A percentile compares a stretch with the other conserved stretches of the same genome.
Evolutionary conservation across 2,888 invertebrate genomes (phyloP).

Genomic region (Acrocyrtus sp.): DNA sequence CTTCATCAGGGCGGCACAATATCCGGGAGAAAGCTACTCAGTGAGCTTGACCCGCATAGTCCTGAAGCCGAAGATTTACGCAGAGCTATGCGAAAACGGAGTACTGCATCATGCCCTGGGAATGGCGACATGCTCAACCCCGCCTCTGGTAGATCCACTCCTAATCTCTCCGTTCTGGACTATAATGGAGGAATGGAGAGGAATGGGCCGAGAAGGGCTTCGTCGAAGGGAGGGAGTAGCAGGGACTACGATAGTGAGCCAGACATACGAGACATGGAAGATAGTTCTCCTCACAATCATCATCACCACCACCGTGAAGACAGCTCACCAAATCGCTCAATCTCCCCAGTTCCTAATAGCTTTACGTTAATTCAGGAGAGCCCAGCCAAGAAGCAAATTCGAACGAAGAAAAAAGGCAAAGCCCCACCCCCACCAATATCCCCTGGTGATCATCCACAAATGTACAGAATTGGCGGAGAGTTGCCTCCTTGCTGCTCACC

Average conservation of each 20-base stretch:
- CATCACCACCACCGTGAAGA: constrained; percentile 29
- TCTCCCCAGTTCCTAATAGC: constrained; percentile 60
- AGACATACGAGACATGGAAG: constrained; percentile 70
- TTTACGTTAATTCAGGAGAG: constrained; percentile 66
- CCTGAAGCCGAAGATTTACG: constrained; percentile 46
- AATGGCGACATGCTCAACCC: constrained; percentile 39
- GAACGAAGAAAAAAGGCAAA: constrained; percentile 79
- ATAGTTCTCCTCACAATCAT: constrained; percentile 11
- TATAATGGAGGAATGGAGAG: constrained; percentile 41
- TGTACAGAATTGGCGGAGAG: constrained; percentile 16
- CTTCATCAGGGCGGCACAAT: constrained; percentile 85
- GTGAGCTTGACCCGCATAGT: constrained; percentile 51
- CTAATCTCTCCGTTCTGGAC: constrained; percentile 55
- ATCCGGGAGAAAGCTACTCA: constrained; percentile 73
- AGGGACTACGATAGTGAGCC: constrained; percentile 78
- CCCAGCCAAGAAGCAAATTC: constrained; percentile 69
- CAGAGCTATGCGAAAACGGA: constrained; percentile 53
- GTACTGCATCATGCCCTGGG: constrained; percentile 50
- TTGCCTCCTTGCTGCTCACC: constrained; percentile 30
- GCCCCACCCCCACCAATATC: constrained; percentile 75
- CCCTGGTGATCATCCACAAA: constrained; percentile 5
- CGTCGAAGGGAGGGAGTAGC: constrained; percentile 40
- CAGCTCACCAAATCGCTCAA: constrained; percentile 52
- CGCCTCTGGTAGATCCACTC: constrained; percentile 56
- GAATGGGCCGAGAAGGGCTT: constrained; percentile 38